Evolutionary conservation across 2,888 invertebrate species (phyloP).

Genomic region (Hyles lineata): DNA sequence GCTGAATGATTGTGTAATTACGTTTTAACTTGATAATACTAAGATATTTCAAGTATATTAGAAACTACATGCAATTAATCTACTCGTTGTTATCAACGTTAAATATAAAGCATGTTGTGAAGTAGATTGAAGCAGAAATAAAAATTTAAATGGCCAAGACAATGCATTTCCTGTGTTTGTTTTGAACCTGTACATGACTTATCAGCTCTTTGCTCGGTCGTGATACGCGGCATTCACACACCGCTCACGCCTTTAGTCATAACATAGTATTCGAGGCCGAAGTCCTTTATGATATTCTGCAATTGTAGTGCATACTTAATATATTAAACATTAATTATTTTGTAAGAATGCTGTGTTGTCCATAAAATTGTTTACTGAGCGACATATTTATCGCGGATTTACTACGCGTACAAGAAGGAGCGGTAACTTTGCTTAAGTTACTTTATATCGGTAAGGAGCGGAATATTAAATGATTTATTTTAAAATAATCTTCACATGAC

Average conservation of each 20-base stretch:
- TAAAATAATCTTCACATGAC: too few species aligned
- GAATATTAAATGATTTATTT: too few species aligned
- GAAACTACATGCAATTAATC: too few species aligned
- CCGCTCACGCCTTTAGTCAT: conserved; percentile 4
- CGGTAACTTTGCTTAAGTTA: too few species aligned
- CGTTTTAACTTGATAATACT: not conserved
- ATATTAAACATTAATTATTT: not conserved
- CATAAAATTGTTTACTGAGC: not conserved
- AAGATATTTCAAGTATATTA: too few species aligned
- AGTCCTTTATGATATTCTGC: not conserved
- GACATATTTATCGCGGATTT: not conserved
- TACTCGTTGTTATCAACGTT: too few species aligned
- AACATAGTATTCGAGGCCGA: conserved; percentile 11
- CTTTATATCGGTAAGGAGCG: too few species aligned
- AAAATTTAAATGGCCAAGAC: too few species aligned
- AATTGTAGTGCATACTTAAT: not conserved
- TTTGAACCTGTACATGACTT: conserved; percentile 6
- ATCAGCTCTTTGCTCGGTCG: not conserved
- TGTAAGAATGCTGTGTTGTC: not conserved
- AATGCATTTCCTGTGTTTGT: not conserved
- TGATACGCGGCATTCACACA: conserved; percentile 1
- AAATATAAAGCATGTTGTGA: too few species aligned
- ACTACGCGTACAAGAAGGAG: too few species aligned
- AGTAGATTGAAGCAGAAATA: too few species aligned
- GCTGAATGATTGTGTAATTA: not conserved